Conservation (phyloP, 2,113 vertebrate genomes). For the Aix galericulata region DNA sequence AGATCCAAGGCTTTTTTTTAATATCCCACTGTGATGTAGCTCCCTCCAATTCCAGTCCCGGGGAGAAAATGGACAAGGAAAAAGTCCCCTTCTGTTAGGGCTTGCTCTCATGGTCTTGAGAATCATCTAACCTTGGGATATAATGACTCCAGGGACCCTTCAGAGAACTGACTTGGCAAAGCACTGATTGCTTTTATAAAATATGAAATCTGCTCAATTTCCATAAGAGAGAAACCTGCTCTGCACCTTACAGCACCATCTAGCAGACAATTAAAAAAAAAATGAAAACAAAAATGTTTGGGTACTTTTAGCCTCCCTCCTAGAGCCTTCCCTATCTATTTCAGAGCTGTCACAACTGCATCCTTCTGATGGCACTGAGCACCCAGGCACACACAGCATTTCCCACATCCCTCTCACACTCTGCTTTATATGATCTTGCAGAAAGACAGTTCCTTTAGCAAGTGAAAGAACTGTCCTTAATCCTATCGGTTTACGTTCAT, state of each 20-base stretch:
- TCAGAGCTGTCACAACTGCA: neutral
- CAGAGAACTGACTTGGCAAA: neutral
- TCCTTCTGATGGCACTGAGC: neutral
- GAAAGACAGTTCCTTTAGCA: neutral
- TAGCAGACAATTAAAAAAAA: neutral
- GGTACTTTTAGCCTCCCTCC: neutral
- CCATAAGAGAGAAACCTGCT: neutral
- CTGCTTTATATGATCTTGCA: neutral
- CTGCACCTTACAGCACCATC: neutral
- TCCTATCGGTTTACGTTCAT: neutral
- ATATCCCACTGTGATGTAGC: rapidly evolving
- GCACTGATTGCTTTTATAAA: neutral
- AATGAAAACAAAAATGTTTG: neutral
- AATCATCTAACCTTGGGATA: neutral
- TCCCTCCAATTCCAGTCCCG: neutral
- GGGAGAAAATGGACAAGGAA: neutral
- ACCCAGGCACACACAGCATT: rapidly evolving
- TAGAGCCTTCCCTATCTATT: neutral
- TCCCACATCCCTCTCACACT: neutral
- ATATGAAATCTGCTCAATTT: neutral
- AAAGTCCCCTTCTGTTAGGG: neutral
- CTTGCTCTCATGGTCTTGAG: neutral
- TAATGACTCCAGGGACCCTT: neutral
- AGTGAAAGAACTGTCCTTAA: neutral
- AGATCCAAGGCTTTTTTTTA: neutral